Evolutionary conservation across 2,888 invertebrate species (phyloP).

Genomic region (Hirtodrosophila histrioides): DNA sequence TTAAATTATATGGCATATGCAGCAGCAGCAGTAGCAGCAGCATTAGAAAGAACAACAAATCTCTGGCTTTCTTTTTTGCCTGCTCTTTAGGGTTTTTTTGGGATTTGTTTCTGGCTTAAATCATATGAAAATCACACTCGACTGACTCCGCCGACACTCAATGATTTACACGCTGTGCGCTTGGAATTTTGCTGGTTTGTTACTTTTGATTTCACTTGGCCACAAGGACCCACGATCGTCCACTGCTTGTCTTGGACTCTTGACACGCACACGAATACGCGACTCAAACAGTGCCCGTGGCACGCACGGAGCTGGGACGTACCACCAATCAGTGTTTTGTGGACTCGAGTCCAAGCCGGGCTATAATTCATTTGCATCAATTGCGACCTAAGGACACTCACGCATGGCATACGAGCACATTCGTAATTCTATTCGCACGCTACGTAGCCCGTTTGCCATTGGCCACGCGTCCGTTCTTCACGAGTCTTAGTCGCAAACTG

Average conservation of each 20-base stretch:
- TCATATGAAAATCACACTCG: conserved; percentile 69
- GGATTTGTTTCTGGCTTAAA: conserved; percentile 55
- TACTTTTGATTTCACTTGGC: conserved; percentile 39
- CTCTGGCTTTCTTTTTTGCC: conserved; percentile 28
- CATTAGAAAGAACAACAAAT: conserved; percentile 26
- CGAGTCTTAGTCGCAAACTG: conserved; percentile 82
- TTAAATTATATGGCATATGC: conserved; percentile 73
- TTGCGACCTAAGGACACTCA: conserved; percentile 37
- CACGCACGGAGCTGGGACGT: conserved; percentile 31
- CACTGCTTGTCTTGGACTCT: conserved; percentile 14
- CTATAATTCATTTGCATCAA: conserved; percentile 43
- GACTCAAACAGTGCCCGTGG: conserved; percentile 15
- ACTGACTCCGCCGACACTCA: conserved; percentile 69
- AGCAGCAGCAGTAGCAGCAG: conserved; percentile 15
- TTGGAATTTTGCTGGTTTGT: conserved; percentile 14
- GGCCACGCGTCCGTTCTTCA: conserved; percentile 79
- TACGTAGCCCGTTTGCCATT: conserved; percentile 60
- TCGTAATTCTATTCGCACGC: conserved; percentile 51
- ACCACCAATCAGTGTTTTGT: conserved; percentile 39
- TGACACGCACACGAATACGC: conserved; percentile 25
- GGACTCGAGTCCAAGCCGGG: conserved; percentile 30
- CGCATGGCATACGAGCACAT: conserved; percentile 36
- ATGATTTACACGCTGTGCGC: conserved; percentile 56
- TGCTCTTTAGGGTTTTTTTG: conserved; percentile 9
- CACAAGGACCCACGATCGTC: conserved; percentile 50